These are phyloP conservation scores for Hydractinia echinata DNA, from an alignment of 30 jellyfish, hydroid and myxozoan species.

Conservation along the genomic window DNA sequence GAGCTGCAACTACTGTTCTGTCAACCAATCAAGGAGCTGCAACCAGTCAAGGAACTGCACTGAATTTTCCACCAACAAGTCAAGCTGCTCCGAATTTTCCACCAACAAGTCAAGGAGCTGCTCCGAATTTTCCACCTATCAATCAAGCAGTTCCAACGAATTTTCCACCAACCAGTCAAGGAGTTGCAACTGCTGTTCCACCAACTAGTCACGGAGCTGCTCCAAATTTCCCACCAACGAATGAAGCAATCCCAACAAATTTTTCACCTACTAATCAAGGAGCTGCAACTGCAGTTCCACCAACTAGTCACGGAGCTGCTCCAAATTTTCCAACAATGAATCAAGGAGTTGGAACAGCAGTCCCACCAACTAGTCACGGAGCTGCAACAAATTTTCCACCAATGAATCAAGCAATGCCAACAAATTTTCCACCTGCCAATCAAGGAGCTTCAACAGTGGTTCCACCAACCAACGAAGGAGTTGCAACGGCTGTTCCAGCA, in stretches of 20 bases:
- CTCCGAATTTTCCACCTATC: not conserved
- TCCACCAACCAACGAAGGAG: not conserved
- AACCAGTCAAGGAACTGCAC: not conserved
- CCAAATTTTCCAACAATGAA: not conserved
- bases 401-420: not conserved
- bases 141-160: not conserved
- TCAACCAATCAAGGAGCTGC: not conserved
- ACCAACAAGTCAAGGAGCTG: not conserved
- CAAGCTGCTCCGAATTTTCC: not conserved
- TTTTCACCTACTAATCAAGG: not conserved
- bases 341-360: not conserved
- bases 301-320: not conserved
- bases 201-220: not conserved
- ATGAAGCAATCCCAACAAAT: not conserved
- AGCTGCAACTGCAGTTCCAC: conserved; percentile 1
- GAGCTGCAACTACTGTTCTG: not conserved
- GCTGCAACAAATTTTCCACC: not conserved
- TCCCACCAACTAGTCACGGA: not conserved
- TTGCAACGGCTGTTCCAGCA: not conserved
- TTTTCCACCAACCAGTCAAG: conserved; percentile 6
- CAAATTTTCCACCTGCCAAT: too few species aligned
- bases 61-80: not conserved
- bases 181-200: not conserved
- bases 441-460: too few species aligned
- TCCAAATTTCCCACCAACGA: not conserved